These are phyloP conservation scores for Coptotermes formosanus DNA, from an alignment of 1,140 invertebrate genomes.

Conservation along the genomic window DNA sequence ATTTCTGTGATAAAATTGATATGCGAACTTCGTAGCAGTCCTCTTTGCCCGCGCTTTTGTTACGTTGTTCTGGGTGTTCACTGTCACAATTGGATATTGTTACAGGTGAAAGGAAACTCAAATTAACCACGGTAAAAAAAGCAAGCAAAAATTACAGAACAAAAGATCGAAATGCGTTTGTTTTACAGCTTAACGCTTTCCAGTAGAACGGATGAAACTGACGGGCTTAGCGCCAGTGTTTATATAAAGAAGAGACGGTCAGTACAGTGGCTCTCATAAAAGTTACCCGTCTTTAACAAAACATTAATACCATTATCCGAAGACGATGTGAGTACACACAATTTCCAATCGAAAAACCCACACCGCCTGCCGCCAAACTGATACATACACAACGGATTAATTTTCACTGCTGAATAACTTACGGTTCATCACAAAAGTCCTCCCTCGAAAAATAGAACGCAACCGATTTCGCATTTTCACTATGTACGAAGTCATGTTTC, in stretches of 20 bases:
- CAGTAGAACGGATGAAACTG: background rate
- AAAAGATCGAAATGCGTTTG: background rate
- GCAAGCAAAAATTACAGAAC: background rate
- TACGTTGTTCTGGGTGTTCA: background rate
- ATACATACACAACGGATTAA: too few relatives aligned
- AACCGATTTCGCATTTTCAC: too few relatives aligned
- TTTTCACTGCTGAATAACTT: too few relatives aligned
- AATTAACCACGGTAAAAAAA: background rate
- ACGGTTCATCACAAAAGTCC: too few relatives aligned
- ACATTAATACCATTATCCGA: background rate
- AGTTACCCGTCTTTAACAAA: background rate
- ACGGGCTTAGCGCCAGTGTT: background rate
- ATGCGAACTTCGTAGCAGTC: background rate
- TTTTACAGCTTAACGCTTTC: background rate
- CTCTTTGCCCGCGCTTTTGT: background rate
- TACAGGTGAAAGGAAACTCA: background rate
- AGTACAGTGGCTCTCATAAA: background rate
- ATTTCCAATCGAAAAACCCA: too few relatives aligned
- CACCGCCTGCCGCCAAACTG: too few relatives aligned
- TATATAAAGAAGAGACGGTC: background rate
- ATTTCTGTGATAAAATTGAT: too few relatives aligned
- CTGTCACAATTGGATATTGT: background rate
- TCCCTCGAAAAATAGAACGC: too few relatives aligned
- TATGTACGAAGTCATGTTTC: too few relatives aligned
- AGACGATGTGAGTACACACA: background rate